Evolutionary conservation across 35 echinoderm and acorn worm genomes (phyloP).

Genomic region (Lytechinus pictus): DNA sequence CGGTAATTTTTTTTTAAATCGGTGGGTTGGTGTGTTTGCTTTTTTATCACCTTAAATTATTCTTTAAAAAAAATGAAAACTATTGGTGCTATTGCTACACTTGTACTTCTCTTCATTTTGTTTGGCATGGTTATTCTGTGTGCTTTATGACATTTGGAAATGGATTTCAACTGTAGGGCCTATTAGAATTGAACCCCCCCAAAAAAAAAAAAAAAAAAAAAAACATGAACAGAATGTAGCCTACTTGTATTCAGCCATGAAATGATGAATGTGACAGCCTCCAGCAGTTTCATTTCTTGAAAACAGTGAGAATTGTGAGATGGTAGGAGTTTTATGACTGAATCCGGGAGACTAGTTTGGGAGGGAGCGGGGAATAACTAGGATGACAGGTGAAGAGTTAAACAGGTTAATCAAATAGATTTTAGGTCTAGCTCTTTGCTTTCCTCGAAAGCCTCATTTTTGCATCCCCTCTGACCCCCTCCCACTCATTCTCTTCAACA

Average conservation of each 20-base stretch:
- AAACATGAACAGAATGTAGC: background rate
- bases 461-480: slow-evolving; percentile 2
- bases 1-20: too few relatives aligned
- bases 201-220: too few relatives aligned
- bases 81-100: too few relatives aligned
- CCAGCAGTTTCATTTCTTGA: background rate
- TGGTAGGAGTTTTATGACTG: background rate
- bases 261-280: background rate
- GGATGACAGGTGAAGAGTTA: background rate
- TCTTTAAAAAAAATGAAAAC: too few relatives aligned
- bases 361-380: background rate
- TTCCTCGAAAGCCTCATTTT: slow-evolving; percentile 1
- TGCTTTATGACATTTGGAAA: too few relatives aligned
- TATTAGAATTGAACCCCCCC: too few relatives aligned
- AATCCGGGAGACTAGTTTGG: background rate
- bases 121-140: too few relatives aligned
- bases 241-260: background rate
- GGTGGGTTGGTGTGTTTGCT: too few relatives aligned
- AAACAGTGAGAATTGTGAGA: background rate
- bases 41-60: too few relatives aligned
- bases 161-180: too few relatives aligned
- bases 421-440: background rate
- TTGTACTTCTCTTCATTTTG: too few relatives aligned
- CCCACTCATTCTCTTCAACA: background rate
- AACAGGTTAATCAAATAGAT: background rate